These are phyloP conservation scores for Anthonomus grandis DNA, from an alignment of 1,140 invertebrate genomes.

Conservation along the genomic window DNA sequence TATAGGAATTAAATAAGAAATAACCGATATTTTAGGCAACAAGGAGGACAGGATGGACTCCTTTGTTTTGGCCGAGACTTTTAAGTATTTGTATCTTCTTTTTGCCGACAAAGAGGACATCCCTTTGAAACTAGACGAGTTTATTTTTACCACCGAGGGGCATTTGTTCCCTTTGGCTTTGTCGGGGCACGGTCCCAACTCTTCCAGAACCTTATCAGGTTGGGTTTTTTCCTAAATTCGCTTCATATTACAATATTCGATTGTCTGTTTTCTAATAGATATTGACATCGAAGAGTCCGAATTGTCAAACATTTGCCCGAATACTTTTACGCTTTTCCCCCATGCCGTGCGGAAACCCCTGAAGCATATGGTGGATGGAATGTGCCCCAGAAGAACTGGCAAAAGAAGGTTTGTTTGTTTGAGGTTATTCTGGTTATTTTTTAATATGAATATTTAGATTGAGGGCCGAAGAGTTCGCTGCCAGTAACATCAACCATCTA, in stretches of 20 bases:
- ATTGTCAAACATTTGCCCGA: constrained; percentile 79
- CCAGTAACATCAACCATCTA: constrained; percentile 87
- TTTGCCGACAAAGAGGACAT: constrained; percentile 89
- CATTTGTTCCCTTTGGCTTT: constrained; percentile 89
- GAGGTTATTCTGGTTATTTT: neutral
- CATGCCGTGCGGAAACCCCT: constrained; percentile 74
- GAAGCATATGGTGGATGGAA: constrained; percentile 80
- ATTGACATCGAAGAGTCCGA: constrained; percentile 61
- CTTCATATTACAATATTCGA: neutral
- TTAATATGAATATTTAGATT: constrained; percentile 47
- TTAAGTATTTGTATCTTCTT: constrained; percentile 94
- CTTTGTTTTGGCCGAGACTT: constrained; percentile 95
- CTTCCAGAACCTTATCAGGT: constrained; percentile 11
- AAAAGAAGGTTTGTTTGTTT: constrained; percentile 14
- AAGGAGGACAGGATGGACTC: constrained; percentile 96
- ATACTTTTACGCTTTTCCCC: constrained; percentile 77
- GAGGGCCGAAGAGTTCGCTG: constrained; percentile 71
- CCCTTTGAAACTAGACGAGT: constrained; percentile 89
- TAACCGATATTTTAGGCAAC: constrained; percentile 68
- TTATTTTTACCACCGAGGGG: constrained; percentile 96
- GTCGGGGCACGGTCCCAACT: constrained; percentile 43
- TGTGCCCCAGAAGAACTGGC: constrained; percentile 61
- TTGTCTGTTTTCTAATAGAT: constrained; percentile 29
- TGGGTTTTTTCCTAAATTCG: neutral
- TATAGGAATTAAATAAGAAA: neutral